Evolutionary conservation across 2,888 invertebrate species (phyloP).

Genomic region (Napeogenes sylphis): DNA sequence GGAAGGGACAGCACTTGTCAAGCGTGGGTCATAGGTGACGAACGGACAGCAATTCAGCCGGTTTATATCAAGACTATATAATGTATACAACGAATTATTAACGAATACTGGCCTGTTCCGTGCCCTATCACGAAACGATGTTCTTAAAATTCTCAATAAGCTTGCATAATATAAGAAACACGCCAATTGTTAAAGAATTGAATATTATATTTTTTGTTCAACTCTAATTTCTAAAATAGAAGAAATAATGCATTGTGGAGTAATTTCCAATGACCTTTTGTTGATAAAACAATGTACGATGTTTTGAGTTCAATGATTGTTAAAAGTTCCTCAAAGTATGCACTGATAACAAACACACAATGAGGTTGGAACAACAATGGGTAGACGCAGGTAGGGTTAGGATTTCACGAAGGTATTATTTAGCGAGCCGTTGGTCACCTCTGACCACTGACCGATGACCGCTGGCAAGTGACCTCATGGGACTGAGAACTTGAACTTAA

Average conservation of each 20-base stretch:
- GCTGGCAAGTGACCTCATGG: constrained; percentile 56
- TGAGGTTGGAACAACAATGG: constrained; percentile 22
- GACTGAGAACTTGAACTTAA: constrained; percentile 67
- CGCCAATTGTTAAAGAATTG: constrained; percentile 8
- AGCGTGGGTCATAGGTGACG: constrained; percentile 73
- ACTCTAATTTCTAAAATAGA: not conserved
- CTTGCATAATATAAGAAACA: constrained; percentile 9
- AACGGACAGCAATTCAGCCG: constrained; percentile 63
- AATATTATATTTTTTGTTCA: not conserved
- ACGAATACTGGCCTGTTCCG: not conserved
- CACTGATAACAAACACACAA: constrained; percentile 1
- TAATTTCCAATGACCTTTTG: no score
- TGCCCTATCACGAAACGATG: constrained; percentile 15
- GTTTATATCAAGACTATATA: constrained; percentile 42
- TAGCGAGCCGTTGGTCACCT: constrained; percentile 71
- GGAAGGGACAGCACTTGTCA: constrained; percentile 50
- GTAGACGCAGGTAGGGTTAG: constrained; percentile 44
- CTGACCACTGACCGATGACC: constrained; percentile 45
- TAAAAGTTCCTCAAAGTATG: constrained; percentile 7
- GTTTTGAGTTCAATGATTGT: not conserved
- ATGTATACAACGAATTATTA: constrained; percentile 26
- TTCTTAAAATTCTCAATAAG: not conserved
- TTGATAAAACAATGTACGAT: not conserved
- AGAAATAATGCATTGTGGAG: no score
- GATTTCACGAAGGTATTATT: constrained; percentile 37